Evolutionary conservation across 1,140 invertebrate species (phyloP), one percentile per base, ranked within the genome.

Genomic region (Chionoecetes opilio): DNA sequence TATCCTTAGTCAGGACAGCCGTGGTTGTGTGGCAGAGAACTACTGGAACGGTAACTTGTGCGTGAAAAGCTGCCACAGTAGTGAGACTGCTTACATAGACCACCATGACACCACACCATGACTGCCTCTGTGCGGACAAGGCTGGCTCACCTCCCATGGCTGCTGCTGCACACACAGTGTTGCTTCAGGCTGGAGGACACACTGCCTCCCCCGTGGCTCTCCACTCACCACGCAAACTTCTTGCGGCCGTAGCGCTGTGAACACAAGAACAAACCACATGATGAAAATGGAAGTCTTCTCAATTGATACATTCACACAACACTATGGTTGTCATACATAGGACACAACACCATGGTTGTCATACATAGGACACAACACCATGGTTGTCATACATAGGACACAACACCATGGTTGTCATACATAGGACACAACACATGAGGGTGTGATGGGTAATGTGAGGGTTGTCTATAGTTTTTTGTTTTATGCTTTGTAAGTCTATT

Each of bases 181-280:
- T n/a, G 63, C 63, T 75, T n/a, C n/a, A n/a, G 63, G 63, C 5
- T n/a, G 6, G 26, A 26, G 26, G n/a, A n/a, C 21, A 21, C n/a
- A 53, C 26, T 21, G 26, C 11, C 6, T 75, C 26, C n/a, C 11
- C 5, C n/a, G 21, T n/a, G n/a, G 63, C 2, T n/a, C 63, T 75
- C 63, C 21, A n/a, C 26, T 93, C 84, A 93, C 92, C 92, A 93
- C 21, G 92, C 92, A 86, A 93, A 93, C 46, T 46, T 93, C 84
- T 93, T 93, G 26, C 92, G 92, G 3, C 92, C 92, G 35, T 93
- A 93, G 35, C 84, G 92, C 92, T 93, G 92, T 41, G 26, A 31
- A 38, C 11, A 90, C 9, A 90, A 41, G 9, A 38, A 90, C 11
- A 17, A 41, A 41, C 26, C 29, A 29, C 37, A 26, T 87, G 32